Evolutionary conservation across 2,113 vertebrate species (phyloP).

Genomic region (Chlamydotis undulata): DNA sequence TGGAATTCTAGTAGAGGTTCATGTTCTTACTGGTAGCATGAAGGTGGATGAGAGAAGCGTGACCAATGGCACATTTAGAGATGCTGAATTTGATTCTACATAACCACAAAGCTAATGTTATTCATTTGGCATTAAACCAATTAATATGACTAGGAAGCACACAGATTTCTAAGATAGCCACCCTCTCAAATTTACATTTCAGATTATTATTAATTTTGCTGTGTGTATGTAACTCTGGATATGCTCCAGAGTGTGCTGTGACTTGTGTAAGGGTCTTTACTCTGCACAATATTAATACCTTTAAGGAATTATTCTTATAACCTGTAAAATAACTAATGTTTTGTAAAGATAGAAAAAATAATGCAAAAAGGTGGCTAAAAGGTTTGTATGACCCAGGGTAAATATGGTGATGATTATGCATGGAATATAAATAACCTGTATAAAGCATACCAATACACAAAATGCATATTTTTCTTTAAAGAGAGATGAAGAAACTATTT

Average conservation of each 20-base stretch:
- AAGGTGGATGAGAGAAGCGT: background rate
- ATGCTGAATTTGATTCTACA: background rate
- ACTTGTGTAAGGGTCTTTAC: background rate
- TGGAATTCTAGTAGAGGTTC: background rate
- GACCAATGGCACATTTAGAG: background rate
- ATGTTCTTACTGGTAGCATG: background rate
- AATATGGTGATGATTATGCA: slow-evolving; percentile 43
- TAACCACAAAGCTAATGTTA: background rate
- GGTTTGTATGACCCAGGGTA: slow-evolving; percentile 31
- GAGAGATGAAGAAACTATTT: slow-evolving; percentile 74
- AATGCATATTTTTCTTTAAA: slow-evolving; percentile 66
- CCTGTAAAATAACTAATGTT: background rate
- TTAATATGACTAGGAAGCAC: background rate
- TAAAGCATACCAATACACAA: slow-evolving; percentile 13
- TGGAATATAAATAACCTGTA: slow-evolving; percentile 16
- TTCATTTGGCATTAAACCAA: background rate
- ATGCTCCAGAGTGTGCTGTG: background rate
- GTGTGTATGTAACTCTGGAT: background rate
- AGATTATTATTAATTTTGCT: background rate
- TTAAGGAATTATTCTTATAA: background rate
- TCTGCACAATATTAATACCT: background rate
- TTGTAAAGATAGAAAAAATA: slow-evolving; percentile 1
- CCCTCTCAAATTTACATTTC: background rate
- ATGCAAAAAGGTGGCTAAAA: slow-evolving; percentile 15
- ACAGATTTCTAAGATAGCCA: background rate